Base-by-base conservation (phyloP, 1,140 invertebrate genomes). In the Drosophila orena region DNA sequence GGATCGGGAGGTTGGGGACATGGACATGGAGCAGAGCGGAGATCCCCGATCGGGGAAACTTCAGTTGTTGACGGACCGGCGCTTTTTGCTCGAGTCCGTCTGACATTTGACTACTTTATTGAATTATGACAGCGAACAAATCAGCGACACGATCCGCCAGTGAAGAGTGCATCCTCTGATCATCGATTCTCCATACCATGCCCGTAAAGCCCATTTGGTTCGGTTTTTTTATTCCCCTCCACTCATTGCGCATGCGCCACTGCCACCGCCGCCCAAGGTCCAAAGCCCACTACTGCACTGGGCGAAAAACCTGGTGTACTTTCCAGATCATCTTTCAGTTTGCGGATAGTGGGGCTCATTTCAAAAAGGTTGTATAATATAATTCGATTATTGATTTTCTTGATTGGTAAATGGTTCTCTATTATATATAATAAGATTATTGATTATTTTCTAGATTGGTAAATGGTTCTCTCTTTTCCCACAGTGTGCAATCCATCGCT, bases 101-200 rank as follows among this genome's bases (percentile, higher is more conserved):
- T 76, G 74, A 85, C 85, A 76, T 90, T 81, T 90, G 80, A 84
- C 84, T 91, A 78, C 80, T 89, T 91, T 91, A 91, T 91, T 91
- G 77, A 89, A 91, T 91, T 91, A 91, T 91, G 88, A 91, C 84
- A 89, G 77, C 78, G 89, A 88, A 91, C 88, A 91, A 91, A 89
- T 91, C 89, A 91, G 89, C 80, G 88, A 91, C 77, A 84, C 72
- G 83, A 69, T 68, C 55, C 49, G 38, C 40, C 7, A 24, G 12
- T 27, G 24, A 49, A n/a, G 15, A 38, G 35, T 55, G 30, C 40
- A 47, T 52, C 27, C 50, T 35, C 50, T 15, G 10, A 60, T 49
- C 35, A 20, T 30, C 24, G 22, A 49, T 24, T 34, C 15, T 53
- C 17, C 38, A 52, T n/a, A 2, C 14, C n/a, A 30, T 30, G 8